Evolutionary conservation across 2,113 vertebrate species (phyloP).

Genomic region (Syngnathus floridae): DNA sequence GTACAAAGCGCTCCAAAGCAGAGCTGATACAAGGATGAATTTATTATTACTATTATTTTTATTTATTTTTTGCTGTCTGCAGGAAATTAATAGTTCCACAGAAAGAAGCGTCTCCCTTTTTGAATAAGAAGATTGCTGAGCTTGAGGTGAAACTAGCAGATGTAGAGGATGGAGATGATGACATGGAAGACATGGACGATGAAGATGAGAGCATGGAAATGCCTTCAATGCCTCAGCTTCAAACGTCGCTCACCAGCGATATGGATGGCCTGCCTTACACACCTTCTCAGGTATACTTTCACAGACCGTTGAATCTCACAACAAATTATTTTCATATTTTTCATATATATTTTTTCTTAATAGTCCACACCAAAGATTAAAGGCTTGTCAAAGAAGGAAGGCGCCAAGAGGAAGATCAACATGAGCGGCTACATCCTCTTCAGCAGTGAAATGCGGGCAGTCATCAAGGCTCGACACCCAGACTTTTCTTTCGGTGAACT

Average conservation of each 20-base stretch:
- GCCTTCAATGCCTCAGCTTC: slow-evolving; percentile 85
- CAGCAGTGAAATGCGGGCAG: slow-evolving; percentile 97
- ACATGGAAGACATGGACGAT: slow-evolving; percentile 90
- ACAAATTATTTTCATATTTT: background rate
- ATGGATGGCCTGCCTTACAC: slow-evolving; percentile 88
- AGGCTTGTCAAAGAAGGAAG: slow-evolving; percentile 91
- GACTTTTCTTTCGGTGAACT: slow-evolving; percentile 97
- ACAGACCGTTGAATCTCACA: background rate
- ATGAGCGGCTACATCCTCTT: slow-evolving; percentile 99
- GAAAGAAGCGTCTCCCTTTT: slow-evolving; percentile 90
- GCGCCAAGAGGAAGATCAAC: slow-evolving; percentile 98
- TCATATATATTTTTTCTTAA: slow-evolving; percentile 5
- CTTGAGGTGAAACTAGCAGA: slow-evolving; percentile 95
- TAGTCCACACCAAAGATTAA: slow-evolving; percentile 93
- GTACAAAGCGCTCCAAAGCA: background rate
- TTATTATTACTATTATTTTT: background rate
- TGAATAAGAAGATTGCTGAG: slow-evolving; percentile 95
- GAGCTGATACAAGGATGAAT: background rate
- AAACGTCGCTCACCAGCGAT: slow-evolving; percentile 80
- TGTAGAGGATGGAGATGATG: slow-evolving; percentile 82
- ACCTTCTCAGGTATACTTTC: slow-evolving; percentile 82
- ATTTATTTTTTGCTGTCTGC: background rate
- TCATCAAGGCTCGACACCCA: slow-evolving; percentile 95
- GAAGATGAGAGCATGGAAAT: slow-evolving; percentile 83
- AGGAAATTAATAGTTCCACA: slow-evolving; percentile 93